Conservation (phyloP, 2,113 vertebrate genomes). For the Neofelis nebulosa region DNA sequence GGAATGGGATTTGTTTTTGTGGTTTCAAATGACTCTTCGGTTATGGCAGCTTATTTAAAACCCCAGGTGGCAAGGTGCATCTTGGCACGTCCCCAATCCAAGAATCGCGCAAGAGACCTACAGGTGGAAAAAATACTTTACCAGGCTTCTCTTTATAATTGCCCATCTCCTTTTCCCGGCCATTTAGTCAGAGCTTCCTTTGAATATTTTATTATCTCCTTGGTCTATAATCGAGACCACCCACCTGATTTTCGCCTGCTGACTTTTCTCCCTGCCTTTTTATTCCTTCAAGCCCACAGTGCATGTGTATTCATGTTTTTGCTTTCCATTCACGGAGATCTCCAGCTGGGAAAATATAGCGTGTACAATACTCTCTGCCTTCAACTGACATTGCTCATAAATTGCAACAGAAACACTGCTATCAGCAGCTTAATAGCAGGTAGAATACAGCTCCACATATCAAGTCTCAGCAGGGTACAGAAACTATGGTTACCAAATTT, state of each 20-base stretch:
- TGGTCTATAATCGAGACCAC: conserved; percentile 80
- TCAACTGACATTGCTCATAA: conserved; percentile 90
- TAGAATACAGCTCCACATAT: conserved; percentile 85
- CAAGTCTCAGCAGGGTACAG: conserved; percentile 86
- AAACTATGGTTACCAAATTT: conserved; percentile 88
- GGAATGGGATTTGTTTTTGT: conserved; percentile 42
- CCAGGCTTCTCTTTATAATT: neutral
- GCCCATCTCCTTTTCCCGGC: conserved; percentile 57
- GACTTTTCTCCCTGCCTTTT: conserved; percentile 66
- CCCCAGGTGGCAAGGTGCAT: conserved; percentile 13
- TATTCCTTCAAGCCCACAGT: conserved; percentile 71
- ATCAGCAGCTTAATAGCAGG: conserved; percentile 89
- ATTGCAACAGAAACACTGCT: conserved; percentile 90
- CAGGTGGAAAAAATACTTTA: neutral
- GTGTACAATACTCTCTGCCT: conserved; percentile 88
- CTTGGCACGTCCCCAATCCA: neutral
- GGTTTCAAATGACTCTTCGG: conserved; percentile 63
- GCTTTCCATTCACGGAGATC: conserved; percentile 86
- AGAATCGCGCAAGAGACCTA: neutral
- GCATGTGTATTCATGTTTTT: conserved; percentile 86
- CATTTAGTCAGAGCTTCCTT: conserved; percentile 61
- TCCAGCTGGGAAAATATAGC: conserved; percentile 91
- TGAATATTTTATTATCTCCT: conserved; percentile 72
- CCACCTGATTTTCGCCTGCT: conserved; percentile 79
- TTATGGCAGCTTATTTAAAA: conserved; percentile 42